phyloP scores from a whole-genome alignment of 2,888 invertebrate species.

The Drosophila barbarae region DNA sequence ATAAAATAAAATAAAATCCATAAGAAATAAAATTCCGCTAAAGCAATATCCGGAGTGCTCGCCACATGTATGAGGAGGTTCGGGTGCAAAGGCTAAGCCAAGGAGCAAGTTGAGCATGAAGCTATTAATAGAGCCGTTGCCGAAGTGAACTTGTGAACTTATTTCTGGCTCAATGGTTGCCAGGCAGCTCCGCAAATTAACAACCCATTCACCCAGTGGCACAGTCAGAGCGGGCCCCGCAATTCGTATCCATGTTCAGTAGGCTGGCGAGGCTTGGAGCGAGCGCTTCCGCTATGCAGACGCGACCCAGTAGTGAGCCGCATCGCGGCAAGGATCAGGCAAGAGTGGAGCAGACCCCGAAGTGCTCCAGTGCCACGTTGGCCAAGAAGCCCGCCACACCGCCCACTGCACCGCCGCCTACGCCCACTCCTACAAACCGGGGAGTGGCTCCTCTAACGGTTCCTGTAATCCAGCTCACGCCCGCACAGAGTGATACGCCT shows the following conservation, averaged over 20 bases:
- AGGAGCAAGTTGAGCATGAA: constrained; percentile 37
- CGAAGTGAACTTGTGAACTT: constrained; percentile 72
- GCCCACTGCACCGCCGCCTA: constrained; percentile 49
- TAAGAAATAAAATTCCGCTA: neutral
- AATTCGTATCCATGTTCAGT: constrained; percentile 40
- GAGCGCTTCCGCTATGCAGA: constrained; percentile 54
- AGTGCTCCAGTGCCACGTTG: constrained; percentile 59
- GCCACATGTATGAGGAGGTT: neutral
- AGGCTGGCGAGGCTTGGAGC: constrained; percentile 46
- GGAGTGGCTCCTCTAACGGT: constrained; percentile 40
- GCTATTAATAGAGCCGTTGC: constrained; percentile 75
- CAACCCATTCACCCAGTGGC: constrained; percentile 65
- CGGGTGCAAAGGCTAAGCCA: constrained; percentile 15
- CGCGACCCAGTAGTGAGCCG: constrained; percentile 66
- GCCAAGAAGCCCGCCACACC: constrained; percentile 39
- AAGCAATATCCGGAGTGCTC: neutral
- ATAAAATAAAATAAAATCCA: neutral
- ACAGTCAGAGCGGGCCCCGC: constrained; percentile 51
- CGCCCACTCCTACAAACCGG: constrained; percentile 44
- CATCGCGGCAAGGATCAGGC: constrained; percentile 44
- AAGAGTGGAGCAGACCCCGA: constrained; percentile 26
- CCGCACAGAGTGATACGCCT: constrained; percentile 39
- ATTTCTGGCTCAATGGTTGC: constrained; percentile 72
- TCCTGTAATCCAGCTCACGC: constrained; percentile 61
- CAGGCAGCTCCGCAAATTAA: constrained; percentile 66